Percentiles rank a stretch among this genome's conserved stretches.
Evolutionary conservation across 1,140 invertebrate species (phyloP).

Genomic region (Octopus sinensis): DNA sequence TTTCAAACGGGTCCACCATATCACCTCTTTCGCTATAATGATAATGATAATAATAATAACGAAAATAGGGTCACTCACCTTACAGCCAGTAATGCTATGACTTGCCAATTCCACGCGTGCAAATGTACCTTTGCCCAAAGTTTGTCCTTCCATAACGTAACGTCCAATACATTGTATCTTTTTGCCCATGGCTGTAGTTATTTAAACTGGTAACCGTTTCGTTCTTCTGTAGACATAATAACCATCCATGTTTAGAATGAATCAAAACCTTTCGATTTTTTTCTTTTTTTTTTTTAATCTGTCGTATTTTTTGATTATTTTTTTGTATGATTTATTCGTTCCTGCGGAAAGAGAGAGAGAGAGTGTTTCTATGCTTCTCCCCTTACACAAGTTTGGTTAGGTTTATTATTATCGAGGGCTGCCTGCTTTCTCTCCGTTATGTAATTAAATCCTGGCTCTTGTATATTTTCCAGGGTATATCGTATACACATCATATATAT

Average conservation of each 20-base stretch:
- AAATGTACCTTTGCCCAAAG: slow-evolving; percentile 57
- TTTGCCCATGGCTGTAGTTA: slow-evolving; percentile 43
- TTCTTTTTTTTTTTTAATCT: too few relatives aligned
- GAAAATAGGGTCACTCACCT: slow-evolving; percentile 42
- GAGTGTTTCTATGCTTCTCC: too few relatives aligned
- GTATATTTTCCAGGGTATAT: too few relatives aligned
- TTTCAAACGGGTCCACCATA: too few relatives aligned
- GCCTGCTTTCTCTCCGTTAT: too few relatives aligned
- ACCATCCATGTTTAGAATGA: background rate
- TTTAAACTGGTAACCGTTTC: slow-evolving; percentile 11
- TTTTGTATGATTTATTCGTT: too few relatives aligned
- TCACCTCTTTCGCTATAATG: background rate
- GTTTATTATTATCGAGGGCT: too few relatives aligned
- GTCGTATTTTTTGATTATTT: too few relatives aligned
- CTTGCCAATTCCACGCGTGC: slow-evolving; percentile 57
- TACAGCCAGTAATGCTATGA: slow-evolving; percentile 52
- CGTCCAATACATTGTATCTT: slow-evolving; percentile 57
- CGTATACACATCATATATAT: too few relatives aligned
- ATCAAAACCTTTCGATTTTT: background rate
- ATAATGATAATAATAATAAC: slow-evolving; percentile 7
- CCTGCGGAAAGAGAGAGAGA: too few relatives aligned
- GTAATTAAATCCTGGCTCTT: too few relatives aligned
- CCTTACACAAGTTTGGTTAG: too few relatives aligned
- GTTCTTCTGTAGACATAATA: background rate
- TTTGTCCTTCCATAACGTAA: slow-evolving; percentile 56